Evolutionary conservation across 2,113 vertebrate species (phyloP).

Genomic region (Oryzias javanicus): DNA sequence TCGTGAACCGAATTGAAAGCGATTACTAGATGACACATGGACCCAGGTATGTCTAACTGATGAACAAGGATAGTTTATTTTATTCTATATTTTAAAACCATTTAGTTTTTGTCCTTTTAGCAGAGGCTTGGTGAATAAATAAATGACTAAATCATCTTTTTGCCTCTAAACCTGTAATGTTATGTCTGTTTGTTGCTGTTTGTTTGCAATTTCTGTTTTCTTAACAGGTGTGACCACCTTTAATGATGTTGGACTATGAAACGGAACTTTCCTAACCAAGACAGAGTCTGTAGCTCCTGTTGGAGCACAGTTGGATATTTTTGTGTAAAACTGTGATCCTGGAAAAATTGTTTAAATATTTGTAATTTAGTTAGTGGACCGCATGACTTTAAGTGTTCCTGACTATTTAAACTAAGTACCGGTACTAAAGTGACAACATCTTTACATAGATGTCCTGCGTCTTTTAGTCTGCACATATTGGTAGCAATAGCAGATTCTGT

Average conservation of each 20-base stretch:
- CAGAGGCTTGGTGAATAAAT: too few relatives aligned
- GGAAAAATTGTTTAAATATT: background rate
- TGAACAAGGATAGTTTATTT: too few relatives aligned
- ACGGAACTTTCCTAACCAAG: slow-evolving; percentile 61
- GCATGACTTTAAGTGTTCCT: background rate
- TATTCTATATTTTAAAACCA: too few relatives aligned
- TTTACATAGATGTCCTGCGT: background rate
- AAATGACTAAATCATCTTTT: too few relatives aligned
- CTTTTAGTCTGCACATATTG: background rate
- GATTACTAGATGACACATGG: too few relatives aligned
- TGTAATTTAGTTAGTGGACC: background rate
- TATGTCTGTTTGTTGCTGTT: slow-evolving; percentile 71
- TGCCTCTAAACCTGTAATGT: slow-evolving; percentile 51
- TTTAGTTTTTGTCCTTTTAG: too few relatives aligned
- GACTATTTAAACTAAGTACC: too few relatives aligned
- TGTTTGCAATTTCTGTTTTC: slow-evolving; percentile 75
- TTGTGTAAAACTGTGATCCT: too few relatives aligned
- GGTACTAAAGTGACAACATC: background rate
- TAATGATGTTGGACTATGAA: slow-evolving; percentile 62
- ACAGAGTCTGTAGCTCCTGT: slow-evolving; percentile 38
- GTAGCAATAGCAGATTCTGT: background rate
- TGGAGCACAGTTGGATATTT: background rate
- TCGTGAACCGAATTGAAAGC: too few relatives aligned
- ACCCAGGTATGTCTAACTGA: too few relatives aligned
- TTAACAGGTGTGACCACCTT: slow-evolving; percentile 80